These are phyloP conservation scores for Sinohyriopsis cumingii DNA, from an alignment of 2,888 invertebrate genomes.

Conservation along the genomic window DNA sequence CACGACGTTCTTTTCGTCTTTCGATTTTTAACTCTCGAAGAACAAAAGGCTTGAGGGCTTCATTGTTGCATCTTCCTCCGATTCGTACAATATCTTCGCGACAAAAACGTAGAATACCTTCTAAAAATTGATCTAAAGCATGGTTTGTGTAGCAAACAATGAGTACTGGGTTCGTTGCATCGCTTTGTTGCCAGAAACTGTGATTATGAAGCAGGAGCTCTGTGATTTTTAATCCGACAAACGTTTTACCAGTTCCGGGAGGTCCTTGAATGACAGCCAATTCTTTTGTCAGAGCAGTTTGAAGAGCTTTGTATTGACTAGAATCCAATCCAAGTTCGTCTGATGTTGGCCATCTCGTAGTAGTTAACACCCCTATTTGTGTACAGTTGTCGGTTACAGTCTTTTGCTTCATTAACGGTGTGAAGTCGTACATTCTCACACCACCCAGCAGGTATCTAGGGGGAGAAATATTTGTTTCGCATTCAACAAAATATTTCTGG, in stretches of 20 bases:
- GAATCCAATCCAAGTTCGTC: slow-evolving; percentile 33
- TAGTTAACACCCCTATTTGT: slow-evolving; percentile 23
- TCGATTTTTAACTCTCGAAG: slow-evolving; percentile 24
- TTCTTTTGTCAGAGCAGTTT: slow-evolving; percentile 63
- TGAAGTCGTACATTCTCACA: slow-evolving; percentile 31
- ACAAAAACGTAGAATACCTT: slow-evolving; percentile 54
- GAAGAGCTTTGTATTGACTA: slow-evolving; percentile 62
- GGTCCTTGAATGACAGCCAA: slow-evolving; percentile 76
- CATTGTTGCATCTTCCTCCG: slow-evolving; percentile 60
- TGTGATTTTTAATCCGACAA: slow-evolving; percentile 84
- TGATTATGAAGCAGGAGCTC: slow-evolving; percentile 77
- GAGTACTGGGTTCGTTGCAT: slow-evolving; percentile 53
- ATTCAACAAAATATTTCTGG: slow-evolving; percentile 49
- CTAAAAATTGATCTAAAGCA: slow-evolving; percentile 69
- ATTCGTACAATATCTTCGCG: slow-evolving; percentile 58
- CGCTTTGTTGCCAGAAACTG: slow-evolving; percentile 65
- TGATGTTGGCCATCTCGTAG: slow-evolving; percentile 40
- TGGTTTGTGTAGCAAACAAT: slow-evolving; percentile 71
- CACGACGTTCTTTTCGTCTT: slow-evolving; percentile 8
- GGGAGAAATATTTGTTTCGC: slow-evolving; percentile 39
- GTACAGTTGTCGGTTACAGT: no score
- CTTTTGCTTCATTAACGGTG: background rate
- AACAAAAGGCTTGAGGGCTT: slow-evolving; percentile 44
- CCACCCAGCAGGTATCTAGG: slow-evolving; percentile 41
- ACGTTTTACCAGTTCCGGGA: slow-evolving; percentile 91